Percentiles rank a stretch among this genome's conserved stretches.
Conservation (phyloP, 2,113 vertebrate species). For the Chiloscyllium plagiosum region DNA sequence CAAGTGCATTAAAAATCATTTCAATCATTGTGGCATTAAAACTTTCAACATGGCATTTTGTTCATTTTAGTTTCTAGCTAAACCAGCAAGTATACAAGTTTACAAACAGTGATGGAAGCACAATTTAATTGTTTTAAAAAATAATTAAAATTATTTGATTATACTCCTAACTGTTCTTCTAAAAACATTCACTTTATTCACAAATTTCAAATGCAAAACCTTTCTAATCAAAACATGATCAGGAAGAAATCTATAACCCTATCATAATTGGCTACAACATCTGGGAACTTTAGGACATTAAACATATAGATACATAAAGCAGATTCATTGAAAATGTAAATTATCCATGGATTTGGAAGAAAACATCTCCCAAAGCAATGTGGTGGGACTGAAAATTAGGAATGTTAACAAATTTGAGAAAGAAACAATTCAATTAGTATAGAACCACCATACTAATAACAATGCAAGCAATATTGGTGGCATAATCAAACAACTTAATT, state of each 20-base stretch:
- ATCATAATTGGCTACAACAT: background rate
- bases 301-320: background rate
- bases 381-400: background rate
- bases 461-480: background rate
- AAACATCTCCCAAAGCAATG: background rate
- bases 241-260: background rate
- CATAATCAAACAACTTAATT: background rate
- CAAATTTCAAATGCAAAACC: background rate
- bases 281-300: background rate
- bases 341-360: background rate
- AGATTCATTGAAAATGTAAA: background rate
- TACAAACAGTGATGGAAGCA: background rate
- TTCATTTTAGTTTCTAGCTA: too few relatives aligned
- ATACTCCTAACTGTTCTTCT: background rate
- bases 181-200: background rate
- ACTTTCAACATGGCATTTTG: background rate
- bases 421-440: background rate
- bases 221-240: background rate
- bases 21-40: background rate
- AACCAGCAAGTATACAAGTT: background rate
- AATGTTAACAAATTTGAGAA: background rate
- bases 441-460: background rate
- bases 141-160: background rate
- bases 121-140: background rate
- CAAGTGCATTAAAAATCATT: background rate